Base-by-base conservation (phyloP, 2,113 vertebrate genomes). In the Oplegnathus fasciatus region DNA sequence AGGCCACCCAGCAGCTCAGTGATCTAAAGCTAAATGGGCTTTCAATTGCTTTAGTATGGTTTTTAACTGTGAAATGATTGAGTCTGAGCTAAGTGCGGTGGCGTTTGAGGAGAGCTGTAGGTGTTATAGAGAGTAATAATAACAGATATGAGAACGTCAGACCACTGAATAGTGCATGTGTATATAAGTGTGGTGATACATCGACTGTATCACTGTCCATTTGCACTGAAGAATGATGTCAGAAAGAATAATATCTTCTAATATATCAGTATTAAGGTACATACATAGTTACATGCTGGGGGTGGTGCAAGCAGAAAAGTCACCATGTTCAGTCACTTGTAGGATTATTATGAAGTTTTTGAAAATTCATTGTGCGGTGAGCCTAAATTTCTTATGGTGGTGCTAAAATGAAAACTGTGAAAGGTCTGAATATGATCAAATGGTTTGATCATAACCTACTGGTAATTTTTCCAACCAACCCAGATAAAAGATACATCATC, bases 21-120 rank as follows among this genome's bases (percentile, higher is more conserved):
- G 74, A 86, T 83, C 70, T 61, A 26, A 50, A 75, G 58, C 70
- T 77, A 79, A 91, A 87, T 76, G 55, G 78, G 28, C 55, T 73
- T 34, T 73, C 48, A 26, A 24, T 74, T 52, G 50, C 48, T 18
- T 83, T 22, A 48, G 13, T 75, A 24, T 26, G 64, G 40, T 50
- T 62, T 88, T 76, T 46, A 81, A 84, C 75, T 68, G 66, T 14
- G 0, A 26, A 64, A 71, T 72, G 42, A 82, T 66, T 57, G 78
- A 82, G 55, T 48, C 62, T 22, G 15, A 61, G 44, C 32, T 68
- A 75, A 84, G 74, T 55, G 70, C 24, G 18, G 70, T 61, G 34
- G 71, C 7, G 30, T 66, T 54, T 26, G 69, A 78, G 69, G 48
- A 28, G 64, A 72, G 58, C 22, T 37, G 81, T 34, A 69, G 37